Base-by-base conservation (phyloP, 2,113 vertebrate species). In the Coturnix japonica region DNA sequence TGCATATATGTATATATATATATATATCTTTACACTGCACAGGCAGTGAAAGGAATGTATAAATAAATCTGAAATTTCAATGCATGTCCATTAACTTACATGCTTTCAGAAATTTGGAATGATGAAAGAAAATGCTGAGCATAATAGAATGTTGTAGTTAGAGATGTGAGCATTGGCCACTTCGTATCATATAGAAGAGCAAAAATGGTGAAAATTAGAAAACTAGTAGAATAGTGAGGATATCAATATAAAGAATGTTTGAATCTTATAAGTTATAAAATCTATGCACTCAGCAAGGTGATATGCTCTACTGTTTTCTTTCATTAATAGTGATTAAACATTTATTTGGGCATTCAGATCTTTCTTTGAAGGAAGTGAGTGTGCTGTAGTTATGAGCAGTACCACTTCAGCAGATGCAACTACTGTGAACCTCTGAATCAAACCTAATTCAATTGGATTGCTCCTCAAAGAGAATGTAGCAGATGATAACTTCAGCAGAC, bases 71-170 rank as follows among this genome's bases (percentile, higher is more conserved):
- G 16, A 39, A 86, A 82, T 21, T 73, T 73, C 31, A 73, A 16
- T 88, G 19, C 11, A 20, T 90, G 54, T 46, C 14, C 44, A 74
- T 90, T 90, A 83, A 44, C 54, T 85, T 63, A 11, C 11, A 49
- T 44, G 13, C 43, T 66, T 80, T 80, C 54, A 73, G 37, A 80
- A 83, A 33, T 64, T 86, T 16, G 25, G 31, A 31, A 74, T 35
- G 46, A 91, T 86, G 71, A 77, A 85, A 77, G 35, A 87, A 91
- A 91, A 85, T 70, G 7, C n/a, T 66, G 4, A 93, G 25, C 9
- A n/a, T 43, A 64, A 63, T 30, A 77, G 77, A 83, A 83, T n/a
- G 9, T 1, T 35, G 9, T 19, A 12, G 14, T 43, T 83, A 26
- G 76, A 86, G 21, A 81, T 23, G 28, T 46, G 19, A 90, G 54